Evolutionary conservation across 2,113 vertebrate genomes (phyloP), one percentile per base, ranked within the genome.

Genomic region (Lophochroa leadbeateri): DNA sequence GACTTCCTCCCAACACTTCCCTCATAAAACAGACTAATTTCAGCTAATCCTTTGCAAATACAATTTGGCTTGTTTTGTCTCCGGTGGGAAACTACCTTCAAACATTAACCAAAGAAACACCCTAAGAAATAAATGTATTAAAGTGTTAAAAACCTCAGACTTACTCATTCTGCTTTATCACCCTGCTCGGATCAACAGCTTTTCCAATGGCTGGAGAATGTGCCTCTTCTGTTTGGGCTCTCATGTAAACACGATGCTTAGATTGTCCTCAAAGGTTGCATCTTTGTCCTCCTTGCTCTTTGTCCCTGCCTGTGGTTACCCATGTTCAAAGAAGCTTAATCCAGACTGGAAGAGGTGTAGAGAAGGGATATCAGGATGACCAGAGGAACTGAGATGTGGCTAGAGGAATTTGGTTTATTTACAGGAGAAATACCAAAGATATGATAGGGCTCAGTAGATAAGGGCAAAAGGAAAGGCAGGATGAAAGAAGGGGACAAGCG

Each of bases 321-420:
- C 21, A 4, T 41, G 58, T 88, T 92, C 90, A 74, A 77, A 94
- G 75, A 39, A 90, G 23, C 58, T 72, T 49, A 83, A 94, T 80
- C 19, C 84, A 84, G 37, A 13, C 28, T 47, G 39, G 43, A 91
- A 79, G 46, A 46, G 28, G n/a, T 77, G 44, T n/a, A 82, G 63
- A 80, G 71, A n/a, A 88, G 33, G 17, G 68, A 52, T 43, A 49
- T 27, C 50, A 44, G 81, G 77, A 89, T 35, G 50, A 70, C n/a
- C 2, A 58, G 37, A 53, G 52, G 49, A 92, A 72, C 35, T 33
- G 67, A 85, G 64, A 67, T 83, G 50, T 33, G 37, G n/a, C 37
- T 41, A 9, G n/a, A 92, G 60, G 75, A 90, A 80, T 93, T 77
- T 81, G 18, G 21, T 72, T 88, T 92, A 61, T 88, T 94, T 93